A percentile compares a stretch with the other conserved stretches of the same genome.
Evolutionary conservation across 2,797 vertebrate genomes (phyloP).

Genomic region (Chrosomus eos): DNA sequence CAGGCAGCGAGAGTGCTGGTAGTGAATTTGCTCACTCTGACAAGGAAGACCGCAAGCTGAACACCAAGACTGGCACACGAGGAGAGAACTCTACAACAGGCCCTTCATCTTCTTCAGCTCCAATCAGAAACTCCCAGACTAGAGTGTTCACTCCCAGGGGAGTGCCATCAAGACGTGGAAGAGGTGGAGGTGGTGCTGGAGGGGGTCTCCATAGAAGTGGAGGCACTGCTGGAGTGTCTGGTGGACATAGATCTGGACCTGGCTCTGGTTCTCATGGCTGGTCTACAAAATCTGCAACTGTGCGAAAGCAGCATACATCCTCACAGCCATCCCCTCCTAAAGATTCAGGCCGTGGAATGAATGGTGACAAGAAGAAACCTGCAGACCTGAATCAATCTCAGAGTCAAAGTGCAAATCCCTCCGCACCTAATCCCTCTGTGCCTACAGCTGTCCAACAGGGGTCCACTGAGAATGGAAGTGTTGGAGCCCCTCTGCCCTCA

Average conservation of each 20-base stretch:
- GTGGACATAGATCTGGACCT: conserved; percentile 73
- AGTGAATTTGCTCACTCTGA: conserved; percentile 86
- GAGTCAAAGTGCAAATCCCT: conserved; percentile 68
- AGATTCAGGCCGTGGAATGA: conserved; percentile 70
- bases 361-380: conserved; percentile 77
- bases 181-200: conserved; percentile 81
- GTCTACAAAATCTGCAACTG: conserved; percentile 69
- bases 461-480: conserved; percentile 75
- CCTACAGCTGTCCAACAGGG: conserved; percentile 59
- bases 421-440: conserved; percentile 63
- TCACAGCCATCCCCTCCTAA: conserved; percentile 71
- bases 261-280: conserved; percentile 69
- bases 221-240: conserved; percentile 66
- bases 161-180: conserved; percentile 87
- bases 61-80: conserved; percentile 67
- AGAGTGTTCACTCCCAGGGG: conserved; percentile 93
- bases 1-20: conserved; percentile 88
- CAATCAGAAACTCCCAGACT: conserved; percentile 77
- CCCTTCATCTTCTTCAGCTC: conserved; percentile 62
- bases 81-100: conserved; percentile 63
- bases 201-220: conserved; percentile 75
- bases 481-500: conserved; percentile 63
- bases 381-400: conserved; percentile 69
- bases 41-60: conserved; percentile 82
- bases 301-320: conserved; percentile 73